These are phyloP conservation scores for Rachycentron canadum DNA, from an alignment of 2,797 vertebrate species.

Conservation along the genomic window DNA sequence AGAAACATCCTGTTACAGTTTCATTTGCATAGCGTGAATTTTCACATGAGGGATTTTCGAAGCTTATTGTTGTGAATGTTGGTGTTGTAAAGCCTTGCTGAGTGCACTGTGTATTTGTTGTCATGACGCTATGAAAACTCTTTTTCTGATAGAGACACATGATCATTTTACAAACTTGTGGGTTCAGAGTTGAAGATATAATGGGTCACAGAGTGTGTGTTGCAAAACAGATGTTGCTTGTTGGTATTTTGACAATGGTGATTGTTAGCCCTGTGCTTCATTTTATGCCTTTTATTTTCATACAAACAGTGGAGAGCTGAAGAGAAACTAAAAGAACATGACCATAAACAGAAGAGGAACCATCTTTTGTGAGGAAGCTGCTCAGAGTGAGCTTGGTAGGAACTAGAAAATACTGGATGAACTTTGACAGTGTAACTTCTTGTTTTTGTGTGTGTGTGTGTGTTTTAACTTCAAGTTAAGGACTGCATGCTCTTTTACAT, in stretches of 20 bases:
- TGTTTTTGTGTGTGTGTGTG: neutral
- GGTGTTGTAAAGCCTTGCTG: slow-evolving; percentile 51
- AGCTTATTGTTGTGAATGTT: slow-evolving; percentile 55
- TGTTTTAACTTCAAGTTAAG: slow-evolving; percentile 28
- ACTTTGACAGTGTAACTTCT: slow-evolving; percentile 2
- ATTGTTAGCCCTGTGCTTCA: slow-evolving; percentile 72
- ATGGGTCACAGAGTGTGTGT: slow-evolving; percentile 13
- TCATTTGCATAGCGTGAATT: slow-evolving; percentile 80
- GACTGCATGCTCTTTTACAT: slow-evolving; percentile 7
- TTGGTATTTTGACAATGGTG: slow-evolving; percentile 31
- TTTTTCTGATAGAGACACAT: slow-evolving; percentile 17
- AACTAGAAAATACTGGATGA: slow-evolving; percentile 8
- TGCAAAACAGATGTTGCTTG: slow-evolving; percentile 44
- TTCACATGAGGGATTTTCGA: slow-evolving; percentile 65
- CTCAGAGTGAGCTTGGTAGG: slow-evolving; percentile 18
- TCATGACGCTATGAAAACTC: slow-evolving; percentile 31
- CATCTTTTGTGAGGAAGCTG: slow-evolving; percentile 33
- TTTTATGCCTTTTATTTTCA: slow-evolving; percentile 54
- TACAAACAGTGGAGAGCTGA: slow-evolving; percentile 52
- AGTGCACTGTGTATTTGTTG: slow-evolving; percentile 25
- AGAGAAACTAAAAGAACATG: slow-evolving; percentile 40
- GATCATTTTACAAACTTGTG: slow-evolving; percentile 8
- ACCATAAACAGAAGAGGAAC: slow-evolving; percentile 39
- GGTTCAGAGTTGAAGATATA: slow-evolving; percentile 26
- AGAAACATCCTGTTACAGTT: slow-evolving; percentile 57